These are phyloP conservation scores for Myrmophylax atrothorax DNA, from an alignment of 2,113 vertebrate species.

Conservation along the genomic window DNA sequence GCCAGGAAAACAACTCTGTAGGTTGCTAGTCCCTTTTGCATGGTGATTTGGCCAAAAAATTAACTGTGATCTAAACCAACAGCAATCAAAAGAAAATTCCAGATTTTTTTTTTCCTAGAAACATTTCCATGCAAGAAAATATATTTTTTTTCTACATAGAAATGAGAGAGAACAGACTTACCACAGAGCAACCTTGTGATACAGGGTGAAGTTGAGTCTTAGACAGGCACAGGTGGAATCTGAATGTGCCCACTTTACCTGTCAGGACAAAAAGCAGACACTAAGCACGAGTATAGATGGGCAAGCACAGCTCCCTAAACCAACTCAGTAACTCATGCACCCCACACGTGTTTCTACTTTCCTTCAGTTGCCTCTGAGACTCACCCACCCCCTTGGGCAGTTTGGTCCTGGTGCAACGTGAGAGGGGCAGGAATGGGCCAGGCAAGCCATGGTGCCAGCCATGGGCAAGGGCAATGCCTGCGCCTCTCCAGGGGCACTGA, in stretches of 20 bases:
- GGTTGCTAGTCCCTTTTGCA: neutral
- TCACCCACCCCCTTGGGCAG: neutral
- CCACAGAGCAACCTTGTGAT: neutral
- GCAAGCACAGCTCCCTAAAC: neutral
- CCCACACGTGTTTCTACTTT: neutral
- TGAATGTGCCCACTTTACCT: neutral
- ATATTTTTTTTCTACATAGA: neutral
- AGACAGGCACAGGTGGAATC: neutral
- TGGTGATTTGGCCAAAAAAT: neutral
- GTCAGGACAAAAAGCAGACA: rapidly evolving
- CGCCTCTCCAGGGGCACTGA: neutral
- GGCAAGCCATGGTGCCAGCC: neutral
- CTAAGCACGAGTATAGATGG: rapidly evolving
- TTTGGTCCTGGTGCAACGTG: neutral
- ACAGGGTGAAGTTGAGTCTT: neutral
- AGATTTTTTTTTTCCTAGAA: neutral
- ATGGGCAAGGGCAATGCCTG: neutral
- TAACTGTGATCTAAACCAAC: neutral
- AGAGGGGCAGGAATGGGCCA: neutral
- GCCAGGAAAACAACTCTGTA: neutral
- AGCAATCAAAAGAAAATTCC: neutral
- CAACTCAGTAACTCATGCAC: neutral
- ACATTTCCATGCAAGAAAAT: neutral
- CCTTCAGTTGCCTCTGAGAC: neutral
- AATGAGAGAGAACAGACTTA: neutral